These are phyloP conservation scores for Buceros bicornis DNA, from an alignment of 2,797 vertebrate species.

Conservation along the genomic window DNA sequence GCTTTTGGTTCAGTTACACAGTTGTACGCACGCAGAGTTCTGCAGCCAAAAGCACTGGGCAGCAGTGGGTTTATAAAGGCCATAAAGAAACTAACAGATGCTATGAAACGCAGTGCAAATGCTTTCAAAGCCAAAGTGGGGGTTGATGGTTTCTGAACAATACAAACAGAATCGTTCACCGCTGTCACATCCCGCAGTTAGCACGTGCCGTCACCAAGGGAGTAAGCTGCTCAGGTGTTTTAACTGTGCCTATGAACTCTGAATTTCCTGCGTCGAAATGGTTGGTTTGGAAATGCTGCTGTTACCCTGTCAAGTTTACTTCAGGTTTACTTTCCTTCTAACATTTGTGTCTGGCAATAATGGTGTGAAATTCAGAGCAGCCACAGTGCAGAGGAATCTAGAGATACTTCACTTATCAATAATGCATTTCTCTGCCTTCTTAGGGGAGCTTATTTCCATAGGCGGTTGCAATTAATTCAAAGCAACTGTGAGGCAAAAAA, in stretches of 20 bases:
- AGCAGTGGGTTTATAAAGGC: background rate
- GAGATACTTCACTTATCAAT: background rate
- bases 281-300: background rate
- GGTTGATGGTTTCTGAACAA: background rate
- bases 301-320: background rate
- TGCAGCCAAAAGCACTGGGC: background rate
- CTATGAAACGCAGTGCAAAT: background rate
- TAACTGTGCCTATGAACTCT: background rate
- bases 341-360: background rate
- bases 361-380: background rate
- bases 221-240: background rate
- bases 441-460: slow-evolving; percentile 11
- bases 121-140: background rate
- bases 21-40: background rate
- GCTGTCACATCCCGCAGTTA: background rate
- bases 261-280: background rate
- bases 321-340: background rate
- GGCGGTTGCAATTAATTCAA: slow-evolving; percentile 12
- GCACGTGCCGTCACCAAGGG: background rate
- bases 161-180: background rate
- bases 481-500: background rate
- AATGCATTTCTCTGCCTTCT: slow-evolving; percentile 25
- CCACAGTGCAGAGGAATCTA: background rate
- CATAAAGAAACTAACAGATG: background rate
- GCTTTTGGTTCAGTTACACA: background rate